Conservation (phyloP, 2,888 invertebrate species). For the Melikaiella ostensackeni region DNA sequence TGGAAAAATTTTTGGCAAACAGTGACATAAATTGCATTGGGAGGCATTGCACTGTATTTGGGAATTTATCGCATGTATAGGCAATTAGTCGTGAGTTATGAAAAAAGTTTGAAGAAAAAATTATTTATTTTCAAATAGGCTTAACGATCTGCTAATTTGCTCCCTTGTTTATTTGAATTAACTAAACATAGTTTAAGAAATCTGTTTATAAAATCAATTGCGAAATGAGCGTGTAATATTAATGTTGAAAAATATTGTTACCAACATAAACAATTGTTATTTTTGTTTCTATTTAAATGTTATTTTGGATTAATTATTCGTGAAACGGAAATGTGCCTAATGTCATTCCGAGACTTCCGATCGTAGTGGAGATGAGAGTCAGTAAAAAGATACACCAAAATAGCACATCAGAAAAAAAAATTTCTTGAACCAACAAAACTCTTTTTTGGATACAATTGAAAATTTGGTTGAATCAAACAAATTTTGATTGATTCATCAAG, state of each 20-base stretch:
- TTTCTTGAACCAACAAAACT: too few species aligned
- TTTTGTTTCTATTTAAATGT: background rate
- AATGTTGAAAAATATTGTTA: background rate
- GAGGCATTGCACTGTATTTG: slow-evolving; percentile 23
- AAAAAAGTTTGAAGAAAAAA: background rate
- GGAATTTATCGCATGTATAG: slow-evolving; percentile 6
- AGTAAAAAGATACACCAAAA: background rate
- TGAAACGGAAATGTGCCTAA: slow-evolving; percentile 1
- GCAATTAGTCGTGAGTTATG: background rate
- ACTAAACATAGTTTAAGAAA: background rate
- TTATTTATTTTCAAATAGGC: slow-evolving; percentile 19
- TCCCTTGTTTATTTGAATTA: background rate
- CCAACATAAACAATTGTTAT: background rate
- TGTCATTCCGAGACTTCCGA: slow-evolving; percentile 8
- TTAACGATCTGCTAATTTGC: background rate
- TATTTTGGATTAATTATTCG: background rate
- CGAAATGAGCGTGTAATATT: background rate
- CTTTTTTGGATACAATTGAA: too few species aligned
- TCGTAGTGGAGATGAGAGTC: background rate
- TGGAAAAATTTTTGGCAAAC: slow-evolving; percentile 1
- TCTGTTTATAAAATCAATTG: background rate
- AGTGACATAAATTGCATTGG: slow-evolving; percentile 6
- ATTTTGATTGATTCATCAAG: too few species aligned
- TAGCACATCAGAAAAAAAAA: background rate
- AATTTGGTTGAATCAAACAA: too few species aligned